Evolutionary conservation across 2,113 vertebrate genomes (phyloP).

Genomic region (Clarias macrocephalus): DNA sequence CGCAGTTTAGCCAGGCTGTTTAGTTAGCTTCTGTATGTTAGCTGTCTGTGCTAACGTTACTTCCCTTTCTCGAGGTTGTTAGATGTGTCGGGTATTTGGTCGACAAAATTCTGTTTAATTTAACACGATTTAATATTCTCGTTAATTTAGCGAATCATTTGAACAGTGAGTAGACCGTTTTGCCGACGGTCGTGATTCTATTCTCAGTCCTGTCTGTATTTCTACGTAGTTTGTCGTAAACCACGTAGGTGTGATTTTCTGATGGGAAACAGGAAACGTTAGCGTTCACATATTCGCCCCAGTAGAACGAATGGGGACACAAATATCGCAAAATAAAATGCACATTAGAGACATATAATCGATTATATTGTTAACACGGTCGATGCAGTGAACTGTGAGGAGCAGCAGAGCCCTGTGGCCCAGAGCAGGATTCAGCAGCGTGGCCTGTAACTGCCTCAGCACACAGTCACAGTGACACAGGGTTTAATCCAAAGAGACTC

Average conservation of each 20-base stretch:
- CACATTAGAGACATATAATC: neutral
- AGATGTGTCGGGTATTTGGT: neutral
- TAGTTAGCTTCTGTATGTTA: neutral
- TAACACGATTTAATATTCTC: too few relatives aligned
- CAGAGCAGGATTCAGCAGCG: neutral
- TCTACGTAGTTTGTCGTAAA: neutral
- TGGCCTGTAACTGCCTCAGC: neutral
- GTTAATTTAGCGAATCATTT: neutral
- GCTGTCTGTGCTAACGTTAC: neutral
- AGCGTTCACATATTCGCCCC: neutral
- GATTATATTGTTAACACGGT: neutral
- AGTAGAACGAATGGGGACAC: neutral
- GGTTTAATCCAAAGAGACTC: neutral
- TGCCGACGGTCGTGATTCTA: neutral
- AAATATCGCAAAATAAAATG: neutral
- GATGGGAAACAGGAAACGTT: constrained; percentile 1
- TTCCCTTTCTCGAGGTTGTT: neutral
- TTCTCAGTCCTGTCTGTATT: neutral
- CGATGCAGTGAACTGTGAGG: neutral
- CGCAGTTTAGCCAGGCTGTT: neutral
- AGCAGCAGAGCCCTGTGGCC: neutral
- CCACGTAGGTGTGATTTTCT: neutral
- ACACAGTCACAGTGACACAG: neutral
- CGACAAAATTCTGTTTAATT: neutral
- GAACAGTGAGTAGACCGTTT: neutral